Percentiles rank a stretch among this genome's conserved stretches.
phyloP scores from a whole-genome alignment of 1,140 invertebrate genomes.

The Lepidurus packardi region DNA sequence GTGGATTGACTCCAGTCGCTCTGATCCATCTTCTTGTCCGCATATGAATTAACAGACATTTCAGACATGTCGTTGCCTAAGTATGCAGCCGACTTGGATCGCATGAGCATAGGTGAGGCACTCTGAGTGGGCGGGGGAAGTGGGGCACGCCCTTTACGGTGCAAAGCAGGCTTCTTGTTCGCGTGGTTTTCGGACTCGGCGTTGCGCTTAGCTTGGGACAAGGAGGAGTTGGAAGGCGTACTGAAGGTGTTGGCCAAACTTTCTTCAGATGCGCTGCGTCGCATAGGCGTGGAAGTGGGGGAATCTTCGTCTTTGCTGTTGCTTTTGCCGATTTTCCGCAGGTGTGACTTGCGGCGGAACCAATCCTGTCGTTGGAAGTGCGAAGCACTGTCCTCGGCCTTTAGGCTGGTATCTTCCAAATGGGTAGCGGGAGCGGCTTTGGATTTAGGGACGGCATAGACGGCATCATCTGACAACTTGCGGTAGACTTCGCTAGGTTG shows the following conservation, averaged over 20 bases:
- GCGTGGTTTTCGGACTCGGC: conserved; percentile 24
- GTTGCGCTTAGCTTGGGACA: background rate
- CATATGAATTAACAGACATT: background rate
- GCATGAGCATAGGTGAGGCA: conserved; percentile 31
- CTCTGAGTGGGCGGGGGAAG: conserved; percentile 37
- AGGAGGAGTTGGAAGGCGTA: conserved; percentile 36
- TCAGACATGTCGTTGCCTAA: conserved; percentile 12
- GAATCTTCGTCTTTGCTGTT: conserved; percentile 36
- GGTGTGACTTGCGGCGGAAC: conserved; percentile 48
- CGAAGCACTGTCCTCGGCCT: conserved; percentile 36
- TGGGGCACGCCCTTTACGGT: conserved; percentile 40
- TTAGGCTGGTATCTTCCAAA: background rate
- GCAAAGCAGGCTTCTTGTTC: conserved; percentile 37
- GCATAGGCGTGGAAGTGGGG: conserved; percentile 36
- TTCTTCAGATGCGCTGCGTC: conserved; percentile 47
- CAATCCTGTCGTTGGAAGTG: conserved; percentile 56
- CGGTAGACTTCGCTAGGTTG: conserved; percentile 44
- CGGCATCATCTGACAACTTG: conserved; percentile 35
- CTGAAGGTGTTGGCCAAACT: conserved; percentile 38
- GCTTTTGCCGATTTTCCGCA: conserved; percentile 39
- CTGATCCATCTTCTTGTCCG: background rate
- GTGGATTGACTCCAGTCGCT: conserved; percentile 41
- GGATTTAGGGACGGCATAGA: conserved; percentile 36
- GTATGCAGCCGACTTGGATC: conserved; percentile 23
- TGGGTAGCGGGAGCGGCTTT: conserved; percentile 28